These are phyloP conservation scores for Botia almorhae DNA, from an alignment of 2,797 vertebrate genomes.

Conservation along the genomic window DNA sequence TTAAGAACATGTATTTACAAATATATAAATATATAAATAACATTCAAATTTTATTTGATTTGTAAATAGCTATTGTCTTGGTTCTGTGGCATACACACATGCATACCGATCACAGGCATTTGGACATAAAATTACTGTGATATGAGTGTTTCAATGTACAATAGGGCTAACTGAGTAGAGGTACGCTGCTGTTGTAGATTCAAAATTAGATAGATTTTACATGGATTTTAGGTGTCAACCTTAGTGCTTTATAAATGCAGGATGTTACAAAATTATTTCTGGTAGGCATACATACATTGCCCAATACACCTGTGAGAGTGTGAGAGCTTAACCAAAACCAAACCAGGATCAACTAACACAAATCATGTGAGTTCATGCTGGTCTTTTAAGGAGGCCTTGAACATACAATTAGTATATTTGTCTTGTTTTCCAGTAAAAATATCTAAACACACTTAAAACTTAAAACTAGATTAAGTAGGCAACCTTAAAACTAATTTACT, in stretches of 20 bases:
- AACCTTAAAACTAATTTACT: no score
- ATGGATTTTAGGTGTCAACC: constrained; percentile 12
- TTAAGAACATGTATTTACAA: constrained; percentile 87
- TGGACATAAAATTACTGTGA: constrained; percentile 11
- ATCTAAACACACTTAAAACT: not conserved
- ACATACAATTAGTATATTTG: not conserved
- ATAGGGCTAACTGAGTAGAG: not conserved
- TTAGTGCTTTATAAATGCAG: constrained; percentile 29
- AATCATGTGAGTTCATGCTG: no score
- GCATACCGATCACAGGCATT: constrained; percentile 42
- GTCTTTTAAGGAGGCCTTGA: no score
- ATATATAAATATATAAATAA: constrained; percentile 76
- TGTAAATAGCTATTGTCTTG: constrained; percentile 90
- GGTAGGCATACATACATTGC: not conserved
- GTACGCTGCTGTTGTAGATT: constrained; percentile 10
- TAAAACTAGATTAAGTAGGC: no score
- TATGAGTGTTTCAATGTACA: not conserved
- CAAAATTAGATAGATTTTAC: not conserved
- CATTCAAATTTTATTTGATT: constrained; percentile 71
- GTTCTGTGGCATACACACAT: constrained; percentile 90
- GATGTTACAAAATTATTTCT: not conserved
- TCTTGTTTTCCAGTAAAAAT: not conserved
- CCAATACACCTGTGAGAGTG: not conserved
- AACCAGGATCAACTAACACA: no score
- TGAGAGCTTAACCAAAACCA: no score